These are phyloP conservation scores for Apogon talboti DNA, from an alignment of 2,797 vertebrate genomes.

Conservation along the genomic window DNA sequence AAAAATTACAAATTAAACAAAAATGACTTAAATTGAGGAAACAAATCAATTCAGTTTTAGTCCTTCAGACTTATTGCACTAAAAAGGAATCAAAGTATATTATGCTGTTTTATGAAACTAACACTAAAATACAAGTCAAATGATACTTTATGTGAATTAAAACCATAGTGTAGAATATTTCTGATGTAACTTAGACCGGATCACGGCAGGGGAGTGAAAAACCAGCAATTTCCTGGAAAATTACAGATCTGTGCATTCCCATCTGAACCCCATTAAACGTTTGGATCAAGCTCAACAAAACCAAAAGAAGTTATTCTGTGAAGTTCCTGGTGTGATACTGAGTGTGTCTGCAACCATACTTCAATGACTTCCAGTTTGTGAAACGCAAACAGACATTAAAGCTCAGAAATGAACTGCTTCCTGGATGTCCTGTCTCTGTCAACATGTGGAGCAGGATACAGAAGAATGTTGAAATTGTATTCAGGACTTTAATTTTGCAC, in stretches of 20 bases:
- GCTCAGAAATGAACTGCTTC: background rate
- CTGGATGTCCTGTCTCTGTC: background rate
- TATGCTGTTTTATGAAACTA: too few relatives aligned
- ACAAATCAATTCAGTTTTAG: too few relatives aligned
- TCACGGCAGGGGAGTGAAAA: background rate
- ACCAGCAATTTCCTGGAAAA: background rate
- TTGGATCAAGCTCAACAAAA: constrained; percentile 9
- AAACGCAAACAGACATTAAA: background rate
- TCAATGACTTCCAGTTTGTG: background rate
- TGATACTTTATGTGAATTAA: too few relatives aligned
- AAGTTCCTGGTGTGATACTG: constrained; percentile 5
- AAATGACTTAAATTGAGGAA: too few relatives aligned
- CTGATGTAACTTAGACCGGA: background rate
- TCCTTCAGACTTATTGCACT: too few relatives aligned
- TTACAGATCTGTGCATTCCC: background rate
- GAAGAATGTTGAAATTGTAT: constrained; percentile 15
- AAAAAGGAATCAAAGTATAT: too few relatives aligned
- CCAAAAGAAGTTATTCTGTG: constrained; percentile 13
- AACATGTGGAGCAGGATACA: constrained; percentile 13
- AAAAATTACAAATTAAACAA: too few relatives aligned
- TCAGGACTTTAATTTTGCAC: constrained; percentile 6
- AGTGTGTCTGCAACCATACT: background rate
- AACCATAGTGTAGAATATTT: background rate
- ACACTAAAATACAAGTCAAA: too few relatives aligned
- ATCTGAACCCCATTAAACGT: constrained; percentile 36